A percentile compares a stretch with the other conserved stretches of the same genome.
phyloP scores from a whole-genome alignment of 1,140 invertebrate species.

The Chrysomallon squamiferum region DNA sequence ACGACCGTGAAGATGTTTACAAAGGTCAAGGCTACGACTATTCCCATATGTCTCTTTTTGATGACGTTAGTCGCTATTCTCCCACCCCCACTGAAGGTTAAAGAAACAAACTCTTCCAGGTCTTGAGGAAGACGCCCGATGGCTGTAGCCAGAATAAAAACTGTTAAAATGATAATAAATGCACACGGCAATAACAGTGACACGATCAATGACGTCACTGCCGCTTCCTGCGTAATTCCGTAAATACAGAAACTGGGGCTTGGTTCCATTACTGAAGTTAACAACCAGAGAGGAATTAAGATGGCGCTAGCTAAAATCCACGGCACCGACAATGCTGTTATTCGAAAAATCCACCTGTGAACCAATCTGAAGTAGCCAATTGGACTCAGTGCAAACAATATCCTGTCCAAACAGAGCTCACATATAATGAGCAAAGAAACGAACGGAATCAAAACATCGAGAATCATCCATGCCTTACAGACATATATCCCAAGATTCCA shows the following conservation, averaged over 20 bases:
- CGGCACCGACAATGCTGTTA: slow-evolving; percentile 10
- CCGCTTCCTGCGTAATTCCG: slow-evolving; percentile 20
- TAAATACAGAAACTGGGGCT: slow-evolving; percentile 20
- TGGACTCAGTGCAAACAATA: slow-evolving; percentile 16
- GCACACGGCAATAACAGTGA: slow-evolving; percentile 24
- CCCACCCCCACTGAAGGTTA: slow-evolving; percentile 3
- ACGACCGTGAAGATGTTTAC: slow-evolving; percentile 20
- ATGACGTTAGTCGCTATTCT: not conserved
- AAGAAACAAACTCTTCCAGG: slow-evolving; percentile 1
- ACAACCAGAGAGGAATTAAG: slow-evolving; percentile 23
- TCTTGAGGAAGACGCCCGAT: slow-evolving; percentile 24
- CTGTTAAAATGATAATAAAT: slow-evolving; percentile 15
- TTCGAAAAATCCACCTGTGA: not conserved
- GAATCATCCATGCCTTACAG: slow-evolving; percentile 32
- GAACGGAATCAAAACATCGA: slow-evolving; percentile 22
- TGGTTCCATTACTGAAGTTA: slow-evolving; percentile 9
- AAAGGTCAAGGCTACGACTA: slow-evolving; percentile 21
- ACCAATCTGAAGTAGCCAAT: slow-evolving; percentile 13
- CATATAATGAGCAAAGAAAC: slow-evolving; percentile 21
- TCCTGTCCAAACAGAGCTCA: slow-evolving; percentile 19
- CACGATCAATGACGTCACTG: slow-evolving; percentile 13
- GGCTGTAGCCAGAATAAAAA: slow-evolving; percentile 25
- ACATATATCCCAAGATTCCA: slow-evolving; percentile 20
- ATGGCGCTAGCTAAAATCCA: slow-evolving; percentile 15
- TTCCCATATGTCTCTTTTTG: slow-evolving; percentile 10